Conservation (phyloP, 2,797 vertebrate species). For the Chrosomus eos region DNA sequence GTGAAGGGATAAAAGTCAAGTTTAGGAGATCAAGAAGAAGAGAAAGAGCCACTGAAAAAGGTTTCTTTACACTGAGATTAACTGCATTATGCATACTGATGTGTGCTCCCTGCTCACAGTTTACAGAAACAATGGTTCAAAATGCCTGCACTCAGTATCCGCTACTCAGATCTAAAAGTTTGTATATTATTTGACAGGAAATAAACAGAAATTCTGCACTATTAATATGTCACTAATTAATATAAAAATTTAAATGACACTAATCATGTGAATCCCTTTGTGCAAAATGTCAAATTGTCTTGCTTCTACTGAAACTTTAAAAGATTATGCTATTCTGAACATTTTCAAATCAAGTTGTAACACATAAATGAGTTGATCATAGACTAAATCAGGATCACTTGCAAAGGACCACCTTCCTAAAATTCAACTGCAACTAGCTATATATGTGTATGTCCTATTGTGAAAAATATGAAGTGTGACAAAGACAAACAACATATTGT, state of each 20-base stretch:
- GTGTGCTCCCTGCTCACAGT: not conserved
- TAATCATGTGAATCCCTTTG: not conserved
- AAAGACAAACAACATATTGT: not conserved
- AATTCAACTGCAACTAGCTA: not conserved
- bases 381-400: no score
- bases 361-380: not conserved
- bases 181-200: not conserved
- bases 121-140: not conserved
- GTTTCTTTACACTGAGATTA: not conserved
- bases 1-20: slow-evolving; percentile 41
- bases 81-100: not conserved
- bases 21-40: slow-evolving; percentile 25
- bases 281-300: not conserved
- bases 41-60: slow-evolving; percentile 26
- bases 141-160: not conserved
- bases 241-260: not conserved
- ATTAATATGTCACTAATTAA: not conserved
- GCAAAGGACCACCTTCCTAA: not conserved
- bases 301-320: not conserved
- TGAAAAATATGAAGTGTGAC: not conserved
- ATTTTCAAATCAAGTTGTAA: not conserved
- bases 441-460: not conserved
- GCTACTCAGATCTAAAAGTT: not conserved
- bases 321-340: not conserved
- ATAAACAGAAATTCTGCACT: not conserved